Conservation (phyloP, 2,888 invertebrate genomes). For the Andrena praecox region DNA sequence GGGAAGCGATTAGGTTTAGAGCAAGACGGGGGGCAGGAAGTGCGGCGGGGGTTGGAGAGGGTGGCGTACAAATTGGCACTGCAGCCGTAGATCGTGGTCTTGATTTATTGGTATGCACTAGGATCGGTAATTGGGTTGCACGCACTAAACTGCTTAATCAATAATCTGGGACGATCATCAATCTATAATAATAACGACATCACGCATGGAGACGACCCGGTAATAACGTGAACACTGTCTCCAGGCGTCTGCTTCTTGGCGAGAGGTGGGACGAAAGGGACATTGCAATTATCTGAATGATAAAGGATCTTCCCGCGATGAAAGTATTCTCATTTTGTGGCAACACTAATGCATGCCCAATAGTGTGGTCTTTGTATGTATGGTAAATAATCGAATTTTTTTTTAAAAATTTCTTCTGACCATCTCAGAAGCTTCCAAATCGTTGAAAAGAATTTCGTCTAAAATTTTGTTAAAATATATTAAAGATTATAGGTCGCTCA, state of each 20-base stretch:
- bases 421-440: no score
- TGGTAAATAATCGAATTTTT: no score
- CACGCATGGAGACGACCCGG: conserved; percentile 27
- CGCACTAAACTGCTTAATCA: conserved; percentile 63
- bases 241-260: not conserved
- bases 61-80: conserved; percentile 62
- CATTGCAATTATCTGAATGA: no score
- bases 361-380: no score
- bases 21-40: conserved; percentile 9
- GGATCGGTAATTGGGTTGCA: conserved; percentile 66
- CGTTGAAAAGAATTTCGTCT: no score
- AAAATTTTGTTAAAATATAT: no score
- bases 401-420: no score
- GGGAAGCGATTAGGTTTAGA: conserved; percentile 61
- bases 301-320: no score
- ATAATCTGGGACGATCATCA: conserved; percentile 63
- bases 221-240: conserved; percentile 4
- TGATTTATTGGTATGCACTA: conserved; percentile 66
- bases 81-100: conserved; percentile 50
- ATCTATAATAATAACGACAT: conserved; percentile 60
- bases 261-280: no score
- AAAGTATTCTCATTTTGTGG: no score
- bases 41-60: conserved; percentile 5
- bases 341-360: no score
- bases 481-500: no score